These are phyloP conservation scores for Amphiprion clarkii DNA, from an alignment of 2,797 vertebrate genomes.

Conservation along the genomic window DNA sequence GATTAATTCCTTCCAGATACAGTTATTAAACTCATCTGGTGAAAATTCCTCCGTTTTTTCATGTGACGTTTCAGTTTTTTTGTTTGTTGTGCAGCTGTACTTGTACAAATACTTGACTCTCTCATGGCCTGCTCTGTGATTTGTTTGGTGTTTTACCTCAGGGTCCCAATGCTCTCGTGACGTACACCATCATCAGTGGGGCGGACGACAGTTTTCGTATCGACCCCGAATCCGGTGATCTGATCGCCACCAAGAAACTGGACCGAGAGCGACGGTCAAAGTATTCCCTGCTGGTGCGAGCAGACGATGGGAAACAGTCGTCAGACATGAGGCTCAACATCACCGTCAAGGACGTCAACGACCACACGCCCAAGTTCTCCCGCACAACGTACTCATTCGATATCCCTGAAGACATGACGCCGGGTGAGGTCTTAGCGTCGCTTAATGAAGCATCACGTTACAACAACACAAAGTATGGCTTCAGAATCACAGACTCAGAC, in stretches of 20 bases:
- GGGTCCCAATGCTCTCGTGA: conserved; percentile 97
- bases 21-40: no score
- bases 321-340: conserved; percentile 97
- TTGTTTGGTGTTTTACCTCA: conserved; percentile 58
- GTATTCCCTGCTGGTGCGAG: conserved; percentile 95
- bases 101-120: no score
- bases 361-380: conserved; percentile 95
- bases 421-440: conserved; percentile 83
- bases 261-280: conserved; percentile 95
- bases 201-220: conserved; percentile 96
- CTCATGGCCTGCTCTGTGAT: no score
- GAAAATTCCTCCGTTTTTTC: no score
- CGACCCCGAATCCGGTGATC: conserved; percentile 95
- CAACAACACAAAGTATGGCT: neutral
- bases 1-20: no score
- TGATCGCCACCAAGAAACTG: conserved; percentile 93
- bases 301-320: conserved; percentile 95
- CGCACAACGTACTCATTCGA: conserved; percentile 94
- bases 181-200: conserved; percentile 96
- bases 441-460: neutral
- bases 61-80: no score
- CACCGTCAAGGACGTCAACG: conserved; percentile 95
- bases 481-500: neutral
- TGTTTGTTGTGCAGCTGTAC: no score
- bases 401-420: conserved; percentile 91